phyloP scores from a whole-genome alignment of 2,113 vertebrate genomes.

The Cottus gobio region DNA sequence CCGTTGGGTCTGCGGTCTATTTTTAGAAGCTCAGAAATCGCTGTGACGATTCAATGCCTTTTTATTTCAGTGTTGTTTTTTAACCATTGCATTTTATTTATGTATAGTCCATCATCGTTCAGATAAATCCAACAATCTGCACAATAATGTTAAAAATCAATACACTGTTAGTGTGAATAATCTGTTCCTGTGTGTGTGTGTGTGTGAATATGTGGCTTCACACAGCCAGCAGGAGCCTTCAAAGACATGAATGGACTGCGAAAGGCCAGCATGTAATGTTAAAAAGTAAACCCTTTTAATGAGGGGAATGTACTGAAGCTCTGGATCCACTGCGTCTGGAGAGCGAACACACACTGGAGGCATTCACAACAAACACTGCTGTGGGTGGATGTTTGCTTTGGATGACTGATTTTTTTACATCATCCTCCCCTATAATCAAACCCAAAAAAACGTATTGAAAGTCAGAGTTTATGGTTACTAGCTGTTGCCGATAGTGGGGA shows the following conservation, averaged over 20 bases:
- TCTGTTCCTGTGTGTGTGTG: neutral
- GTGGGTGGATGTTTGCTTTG: neutral
- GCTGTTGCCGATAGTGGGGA: neutral
- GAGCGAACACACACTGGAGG: neutral
- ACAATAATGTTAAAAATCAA: neutral
- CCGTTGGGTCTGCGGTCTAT: conserved; percentile 27
- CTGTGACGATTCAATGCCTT: neutral
- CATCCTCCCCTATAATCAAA: conserved; percentile 7
- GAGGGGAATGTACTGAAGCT: conserved; percentile 12
- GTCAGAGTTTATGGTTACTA: neutral
- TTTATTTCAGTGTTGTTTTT: neutral
- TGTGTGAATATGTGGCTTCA: neutral
- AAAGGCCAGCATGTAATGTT: neutral
- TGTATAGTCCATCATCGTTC: neutral
- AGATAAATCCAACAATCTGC: neutral
- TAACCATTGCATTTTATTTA: neutral
- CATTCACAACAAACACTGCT: conserved; percentile 21
- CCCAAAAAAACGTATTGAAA: conserved; percentile 12
- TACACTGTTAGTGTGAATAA: neutral
- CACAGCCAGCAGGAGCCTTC: neutral
- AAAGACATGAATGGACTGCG: neutral
- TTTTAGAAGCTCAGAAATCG: conserved; percentile 9
- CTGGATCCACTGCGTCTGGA: conserved; percentile 11
- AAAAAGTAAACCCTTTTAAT: conserved; percentile 24
- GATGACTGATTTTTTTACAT: neutral